A percentile compares a stretch with the other conserved stretches of the same genome.
Conservation (phyloP, 2,113 vertebrate species). For the Chauna torquata region DNA sequence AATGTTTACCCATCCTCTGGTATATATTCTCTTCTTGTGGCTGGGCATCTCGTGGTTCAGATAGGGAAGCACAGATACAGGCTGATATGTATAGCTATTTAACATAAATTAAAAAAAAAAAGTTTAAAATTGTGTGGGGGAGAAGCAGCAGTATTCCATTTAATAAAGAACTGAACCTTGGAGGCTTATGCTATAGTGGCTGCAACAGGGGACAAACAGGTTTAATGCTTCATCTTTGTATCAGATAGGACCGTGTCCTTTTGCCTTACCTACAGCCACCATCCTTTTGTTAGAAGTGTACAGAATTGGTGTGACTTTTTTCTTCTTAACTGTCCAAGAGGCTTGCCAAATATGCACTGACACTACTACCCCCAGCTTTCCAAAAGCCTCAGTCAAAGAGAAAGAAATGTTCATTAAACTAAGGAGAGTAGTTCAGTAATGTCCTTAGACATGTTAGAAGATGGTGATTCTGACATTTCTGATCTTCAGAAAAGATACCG, state of each 20-base stretch:
- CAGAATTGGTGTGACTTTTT: neutral
- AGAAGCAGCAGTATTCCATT: neutral
- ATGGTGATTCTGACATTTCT: neutral
- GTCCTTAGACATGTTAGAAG: neutral
- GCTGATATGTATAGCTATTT: neutral
- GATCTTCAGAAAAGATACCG: rapidly evolving
- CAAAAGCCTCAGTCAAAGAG: neutral
- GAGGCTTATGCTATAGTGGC: neutral
- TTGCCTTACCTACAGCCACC: neutral
- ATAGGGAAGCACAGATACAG: neutral
- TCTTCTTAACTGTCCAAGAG: neutral
- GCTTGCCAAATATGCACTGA: neutral
- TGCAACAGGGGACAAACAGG: neutral
- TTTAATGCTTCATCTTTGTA: no score
- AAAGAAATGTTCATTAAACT: no score
- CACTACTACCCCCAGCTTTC: neutral
- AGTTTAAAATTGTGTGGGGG: neutral
- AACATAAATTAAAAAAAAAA: neutral
- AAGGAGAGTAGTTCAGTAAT: no score
- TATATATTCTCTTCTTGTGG: neutral
- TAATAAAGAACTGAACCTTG: neutral
- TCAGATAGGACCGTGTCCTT: neutral
- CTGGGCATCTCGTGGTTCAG: neutral
- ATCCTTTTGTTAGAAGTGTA: neutral
- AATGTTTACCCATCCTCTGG: neutral